Conservation (phyloP, 1,140 invertebrate genomes). For the Chymomyza costata region DNA sequence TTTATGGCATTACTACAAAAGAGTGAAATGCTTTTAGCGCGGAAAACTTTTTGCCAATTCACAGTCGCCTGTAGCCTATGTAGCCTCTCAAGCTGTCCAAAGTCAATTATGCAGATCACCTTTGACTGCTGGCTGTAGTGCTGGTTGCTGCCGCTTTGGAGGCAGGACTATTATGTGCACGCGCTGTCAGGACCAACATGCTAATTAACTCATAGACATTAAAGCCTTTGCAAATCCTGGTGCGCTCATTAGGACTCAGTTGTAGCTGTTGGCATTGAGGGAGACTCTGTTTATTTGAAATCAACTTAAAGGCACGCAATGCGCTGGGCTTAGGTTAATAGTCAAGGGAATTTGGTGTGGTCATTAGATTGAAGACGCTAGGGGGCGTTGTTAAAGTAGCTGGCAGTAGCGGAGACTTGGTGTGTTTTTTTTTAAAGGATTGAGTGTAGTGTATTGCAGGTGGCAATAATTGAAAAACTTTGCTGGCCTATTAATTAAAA, state of each 20-base stretch:
- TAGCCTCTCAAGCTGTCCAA: slow-evolving; percentile 21
- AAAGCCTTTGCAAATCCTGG: slow-evolving; percentile 23
- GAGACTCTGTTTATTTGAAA: slow-evolving; percentile 70
- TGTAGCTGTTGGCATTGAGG: slow-evolving; percentile 32
- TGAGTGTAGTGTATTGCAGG: too few relatives aligned
- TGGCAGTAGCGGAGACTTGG: too few relatives aligned
- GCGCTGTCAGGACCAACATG: slow-evolving; percentile 11
- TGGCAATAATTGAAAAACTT: slow-evolving; percentile 73
- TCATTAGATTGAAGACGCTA: slow-evolving; percentile 31
- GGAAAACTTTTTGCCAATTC: too few relatives aligned
- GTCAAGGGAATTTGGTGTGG: slow-evolving; percentile 15
- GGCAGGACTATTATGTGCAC: slow-evolving; percentile 44
- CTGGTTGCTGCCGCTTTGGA: neutral
- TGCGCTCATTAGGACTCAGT: slow-evolving; percentile 21
- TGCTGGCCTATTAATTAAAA: slow-evolving; percentile 60
- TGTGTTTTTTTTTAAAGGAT: too few relatives aligned
- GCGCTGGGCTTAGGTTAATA: slow-evolving; percentile 6
- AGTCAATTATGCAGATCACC: slow-evolving; percentile 51
- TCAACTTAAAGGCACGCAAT: slow-evolving; percentile 35
- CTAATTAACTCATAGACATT: slow-evolving; percentile 40
- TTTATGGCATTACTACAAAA: too few relatives aligned
- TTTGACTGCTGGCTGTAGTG: slow-evolving; percentile 14
- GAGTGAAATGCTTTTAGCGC: too few relatives aligned
- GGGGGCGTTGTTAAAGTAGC: neutral
- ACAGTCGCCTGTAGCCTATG: too few relatives aligned